These are phyloP conservation scores for Meriones psammophilus DNA, from an alignment of 2,797 vertebrate genomes.

Conservation along the genomic window DNA sequence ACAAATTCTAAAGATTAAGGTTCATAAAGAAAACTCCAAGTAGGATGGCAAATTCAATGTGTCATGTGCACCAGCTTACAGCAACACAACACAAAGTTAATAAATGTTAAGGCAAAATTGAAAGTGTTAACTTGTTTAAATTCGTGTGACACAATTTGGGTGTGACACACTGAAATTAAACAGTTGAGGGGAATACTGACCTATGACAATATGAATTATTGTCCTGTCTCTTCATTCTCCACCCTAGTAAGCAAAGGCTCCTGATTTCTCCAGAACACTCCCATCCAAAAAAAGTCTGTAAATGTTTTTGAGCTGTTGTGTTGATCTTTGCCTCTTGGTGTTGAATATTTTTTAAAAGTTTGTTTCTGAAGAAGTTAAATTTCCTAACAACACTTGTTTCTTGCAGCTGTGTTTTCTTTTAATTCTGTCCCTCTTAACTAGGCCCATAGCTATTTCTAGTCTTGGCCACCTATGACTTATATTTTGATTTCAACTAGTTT, in stretches of 20 bases:
- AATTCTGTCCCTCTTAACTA: conserved; percentile 13
- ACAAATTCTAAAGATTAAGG: conserved; percentile 47
- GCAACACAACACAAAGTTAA: conserved; percentile 10
- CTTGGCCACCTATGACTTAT: background rate
- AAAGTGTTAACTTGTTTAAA: conserved; percentile 54
- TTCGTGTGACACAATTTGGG: background rate
- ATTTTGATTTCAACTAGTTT: conserved; percentile 18
- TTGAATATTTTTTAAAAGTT: conserved; percentile 33
- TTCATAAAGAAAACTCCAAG: conserved; percentile 34
- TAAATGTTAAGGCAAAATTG: background rate
- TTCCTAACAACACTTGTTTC: conserved; percentile 53
- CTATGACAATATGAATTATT: conserved; percentile 50
- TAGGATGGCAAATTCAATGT: conserved; percentile 44
- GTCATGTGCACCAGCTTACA: background rate
- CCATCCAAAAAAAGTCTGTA: background rate
- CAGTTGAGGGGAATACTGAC: conserved; percentile 31
- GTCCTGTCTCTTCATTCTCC: background rate
- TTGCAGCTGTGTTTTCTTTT: conserved; percentile 1
- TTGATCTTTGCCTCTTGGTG: conserved; percentile 30
- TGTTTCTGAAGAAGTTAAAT: conserved; percentile 37
- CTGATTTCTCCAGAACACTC: conserved; percentile 14
- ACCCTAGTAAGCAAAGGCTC: background rate
- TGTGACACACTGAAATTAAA: conserved; percentile 47
- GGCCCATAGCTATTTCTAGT: background rate
- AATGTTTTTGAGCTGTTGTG: conserved; percentile 41